phyloP scores from a whole-genome alignment of 2,113 vertebrate species.

The Arenaria interpres region DNA sequence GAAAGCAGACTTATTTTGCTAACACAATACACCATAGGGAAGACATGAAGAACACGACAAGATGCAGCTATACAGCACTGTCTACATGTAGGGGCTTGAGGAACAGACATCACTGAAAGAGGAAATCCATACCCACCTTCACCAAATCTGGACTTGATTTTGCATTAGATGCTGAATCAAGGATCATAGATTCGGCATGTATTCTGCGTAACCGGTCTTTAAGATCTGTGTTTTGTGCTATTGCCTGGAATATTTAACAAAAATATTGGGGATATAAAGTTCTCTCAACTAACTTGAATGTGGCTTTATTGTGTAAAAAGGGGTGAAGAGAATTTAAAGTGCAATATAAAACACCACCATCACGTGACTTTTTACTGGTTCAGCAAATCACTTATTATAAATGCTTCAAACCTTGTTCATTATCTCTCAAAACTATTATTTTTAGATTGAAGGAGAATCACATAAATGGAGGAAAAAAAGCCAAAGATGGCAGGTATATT shows the following conservation, averaged over 20 bases:
- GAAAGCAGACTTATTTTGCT: background rate
- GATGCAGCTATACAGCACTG: background rate
- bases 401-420: background rate
- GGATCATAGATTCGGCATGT: conserved; percentile 91
- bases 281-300: background rate
- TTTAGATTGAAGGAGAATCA: background rate
- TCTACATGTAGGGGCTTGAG: background rate
- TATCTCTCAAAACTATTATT: background rate
- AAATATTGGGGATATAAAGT: conserved; percentile 74
- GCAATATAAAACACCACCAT: background rate
- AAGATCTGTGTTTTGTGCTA: conserved; percentile 96
- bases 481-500: background rate
- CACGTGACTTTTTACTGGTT: background rate
- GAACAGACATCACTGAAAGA: background rate
- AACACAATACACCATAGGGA: background rate
- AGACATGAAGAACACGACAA: background rate
- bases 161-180: conserved; percentile 85
- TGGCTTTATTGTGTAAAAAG: conserved; percentile 8
- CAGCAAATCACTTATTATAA: background rate
- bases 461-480: background rate
- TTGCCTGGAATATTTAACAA: conserved; percentile 87
- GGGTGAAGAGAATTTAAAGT: background rate
- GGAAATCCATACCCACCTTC: conserved; percentile 89
- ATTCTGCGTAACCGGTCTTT: conserved; percentile 96
- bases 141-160: conserved; percentile 83